A percentile compares a stretch with the other conserved stretches of the same genome.
These are phyloP conservation scores for Micromys minutus DNA, from an alignment of 2,113 vertebrate species.

Conservation along the genomic window DNA sequence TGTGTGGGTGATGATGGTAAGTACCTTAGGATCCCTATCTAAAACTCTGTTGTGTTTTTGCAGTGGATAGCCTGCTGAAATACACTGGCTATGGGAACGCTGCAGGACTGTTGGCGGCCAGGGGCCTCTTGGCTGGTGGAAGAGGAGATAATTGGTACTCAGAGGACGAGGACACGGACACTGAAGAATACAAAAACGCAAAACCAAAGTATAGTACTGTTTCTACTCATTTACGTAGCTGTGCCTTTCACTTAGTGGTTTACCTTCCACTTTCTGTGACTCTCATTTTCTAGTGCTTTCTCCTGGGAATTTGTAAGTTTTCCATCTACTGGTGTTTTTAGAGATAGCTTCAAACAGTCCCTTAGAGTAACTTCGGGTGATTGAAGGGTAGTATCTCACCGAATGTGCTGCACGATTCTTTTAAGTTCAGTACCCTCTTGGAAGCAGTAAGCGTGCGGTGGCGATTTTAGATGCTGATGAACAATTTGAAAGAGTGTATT, in stretches of 20 bases:
- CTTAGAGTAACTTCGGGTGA: constrained; percentile 40
- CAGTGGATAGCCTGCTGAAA: constrained; percentile 97
- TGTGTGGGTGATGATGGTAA: not conserved
- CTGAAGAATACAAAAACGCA: constrained; percentile 97
- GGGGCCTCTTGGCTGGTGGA: constrained; percentile 95
- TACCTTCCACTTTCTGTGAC: constrained; percentile 55
- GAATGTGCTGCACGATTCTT: not conserved
- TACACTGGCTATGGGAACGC: constrained; percentile 98
- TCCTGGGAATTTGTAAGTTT: constrained; percentile 68
- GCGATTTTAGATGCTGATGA: not conserved
- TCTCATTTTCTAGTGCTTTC: constrained; percentile 64
- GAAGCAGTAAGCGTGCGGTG: not conserved
- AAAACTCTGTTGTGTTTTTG: constrained; percentile 78
- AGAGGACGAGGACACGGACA: constrained; percentile 97
- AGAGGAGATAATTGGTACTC: constrained; percentile 97
- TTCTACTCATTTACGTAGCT: constrained; percentile 36
- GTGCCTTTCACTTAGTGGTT: constrained; percentile 51
- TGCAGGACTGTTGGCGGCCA: constrained; percentile 94
- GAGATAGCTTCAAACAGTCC: constrained; percentile 24
- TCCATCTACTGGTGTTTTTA: constrained; percentile 36
- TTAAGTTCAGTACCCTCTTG: not conserved
- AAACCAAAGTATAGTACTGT: constrained; percentile 91
- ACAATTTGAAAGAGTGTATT: not conserved
- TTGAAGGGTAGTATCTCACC: not conserved
- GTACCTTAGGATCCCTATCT: constrained; percentile 45